phyloP scores from a whole-genome alignment of 2,797 vertebrate species.

The Lagodon rhomboides region DNA sequence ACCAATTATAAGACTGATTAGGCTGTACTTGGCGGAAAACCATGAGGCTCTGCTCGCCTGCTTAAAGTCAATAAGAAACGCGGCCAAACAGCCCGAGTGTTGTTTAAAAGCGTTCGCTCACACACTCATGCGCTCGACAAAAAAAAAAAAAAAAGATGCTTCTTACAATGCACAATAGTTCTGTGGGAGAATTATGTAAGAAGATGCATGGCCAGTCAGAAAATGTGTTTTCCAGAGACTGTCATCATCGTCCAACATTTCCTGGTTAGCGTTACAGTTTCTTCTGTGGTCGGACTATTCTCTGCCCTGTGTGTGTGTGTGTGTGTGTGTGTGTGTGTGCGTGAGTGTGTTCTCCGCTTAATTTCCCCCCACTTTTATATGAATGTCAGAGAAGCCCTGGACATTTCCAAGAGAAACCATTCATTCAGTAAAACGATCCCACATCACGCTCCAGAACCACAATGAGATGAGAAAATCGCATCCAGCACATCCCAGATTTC shows the following conservation, averaged over 20 bases:
- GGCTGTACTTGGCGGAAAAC: conserved; percentile 62
- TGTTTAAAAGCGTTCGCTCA: conserved; percentile 51
- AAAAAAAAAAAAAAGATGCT: conserved; percentile 30
- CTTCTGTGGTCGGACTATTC: conserved; percentile 60
- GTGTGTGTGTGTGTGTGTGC: conserved; percentile 11
- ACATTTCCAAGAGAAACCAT: conserved; percentile 76
- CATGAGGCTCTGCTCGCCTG: conserved; percentile 40
- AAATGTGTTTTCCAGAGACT: conserved; percentile 81
- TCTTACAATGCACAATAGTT: conserved; percentile 71
- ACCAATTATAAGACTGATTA: conserved; percentile 74
- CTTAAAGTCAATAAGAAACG: conserved; percentile 68
- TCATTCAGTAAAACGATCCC: conserved; percentile 74
- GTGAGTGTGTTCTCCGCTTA: conserved; percentile 16
- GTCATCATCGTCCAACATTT: conserved; percentile 68
- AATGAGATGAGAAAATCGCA: conserved; percentile 77
- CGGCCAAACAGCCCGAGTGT: conserved; percentile 48
- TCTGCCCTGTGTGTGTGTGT: conserved; percentile 31
- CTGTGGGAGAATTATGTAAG: conserved; percentile 77
- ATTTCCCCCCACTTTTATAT: conserved; percentile 62
- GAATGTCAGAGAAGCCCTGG: conserved; percentile 61
- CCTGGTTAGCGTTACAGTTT: conserved; percentile 71
- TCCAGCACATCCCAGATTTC: conserved; percentile 64
- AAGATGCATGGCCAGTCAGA: conserved; percentile 55
- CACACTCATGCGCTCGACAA: conserved; percentile 42
- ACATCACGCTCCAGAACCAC: conserved; percentile 76